Base-by-base conservation (phyloP, 2,113 vertebrate species). In the Halichoerus grypus region DNA sequence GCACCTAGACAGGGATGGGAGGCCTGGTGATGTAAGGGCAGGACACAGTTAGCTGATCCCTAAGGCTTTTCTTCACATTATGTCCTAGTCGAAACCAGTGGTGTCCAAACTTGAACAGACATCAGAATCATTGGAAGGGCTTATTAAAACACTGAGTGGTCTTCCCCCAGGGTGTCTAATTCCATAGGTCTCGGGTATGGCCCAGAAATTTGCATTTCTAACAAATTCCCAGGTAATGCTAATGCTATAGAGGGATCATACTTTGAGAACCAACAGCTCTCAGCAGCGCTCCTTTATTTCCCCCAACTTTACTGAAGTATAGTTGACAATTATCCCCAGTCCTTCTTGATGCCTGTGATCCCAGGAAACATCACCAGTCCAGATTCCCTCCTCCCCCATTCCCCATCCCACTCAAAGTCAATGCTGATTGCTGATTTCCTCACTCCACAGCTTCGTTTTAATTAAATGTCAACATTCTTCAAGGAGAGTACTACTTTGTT, bases 381-480 rank as follows among this genome's bases (percentile, higher is more conserved):
- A 67, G 18, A 83, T 39, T 84, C 3, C 59, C 16, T 87, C 92
- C 72, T 88, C 33, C 11, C 3, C n/a, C 57, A 65, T 46, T 67
- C 69, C 31, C 28, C 15, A 33, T 28, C 49, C 74, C 22, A 69
- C 11, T 19, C 42, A 65, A 90, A 87, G 51, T 63, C 46, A 93
- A 69, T 91, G 31, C 12, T 76, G n/a, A 55, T 69, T 94, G 24
- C 18, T 63, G 28, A 69, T 74, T 77, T 51, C 55, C 55, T 95
- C 65, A 82, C 13, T 57, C 63, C 31, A 22, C 26, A 94, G 36
- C n/a, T 94, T 90, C 65, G 49, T 88, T 81, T 94, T 65, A 95
- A 83, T 81, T 97, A 53, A 31, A 13, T 19, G 2, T 57, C 49
- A 83, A 31, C 42, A 21, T 61, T 90, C 65, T 90, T 82, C 77